Evolutionary conservation across 1,140 invertebrate species (phyloP), one percentile per base, ranked within the genome.

Genomic region (Rhyacophila brunnea): DNA sequence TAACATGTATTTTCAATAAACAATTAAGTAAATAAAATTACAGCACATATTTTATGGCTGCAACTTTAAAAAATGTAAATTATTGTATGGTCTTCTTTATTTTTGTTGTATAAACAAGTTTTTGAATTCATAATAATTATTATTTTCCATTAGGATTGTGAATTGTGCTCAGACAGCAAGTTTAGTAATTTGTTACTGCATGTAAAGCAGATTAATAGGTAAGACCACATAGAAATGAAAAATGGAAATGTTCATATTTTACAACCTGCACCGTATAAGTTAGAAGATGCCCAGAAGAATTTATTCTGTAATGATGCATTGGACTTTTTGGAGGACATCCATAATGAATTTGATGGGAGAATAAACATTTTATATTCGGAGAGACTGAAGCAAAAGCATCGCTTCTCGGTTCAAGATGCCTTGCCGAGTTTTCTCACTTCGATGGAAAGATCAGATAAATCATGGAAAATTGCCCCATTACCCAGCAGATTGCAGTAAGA

Each of bases 381-480:
- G 15, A 69, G 80, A 51, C 46, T 71, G 10, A 67, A 67, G 57
- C 69, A 68, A 40, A 71, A 70, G 45, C 61, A 72, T 14, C 64
- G 67, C 42, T 68, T 72, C 17, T 14, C 65, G 55, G 46, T 63
- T 42, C 17, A 23, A 17, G 20, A 57, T 28, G 43, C 2, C 14
- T 43, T 64, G 34, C 62, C 62, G 45, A 66, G 70, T 64, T 77
- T 73, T 52, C 70, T 71, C 54, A 54, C 50, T 20, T 75, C 73
- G 20, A 43, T 65, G 0, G 70, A 77, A 63, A 71, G 71, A 57
- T 60, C 48, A 43, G 68, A 77, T 54, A 72, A 72, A 50, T 65
- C 74, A 36, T 85, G 83, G 83, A 80, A 74, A 68, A 74, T 85
- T 28, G 70, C 68, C 13, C 73, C 79, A 43, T 69, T 85, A n/a